These are phyloP conservation scores for Bombylius discolor DNA, from an alignment of 2,888 invertebrate genomes.

Conservation along the genomic window DNA sequence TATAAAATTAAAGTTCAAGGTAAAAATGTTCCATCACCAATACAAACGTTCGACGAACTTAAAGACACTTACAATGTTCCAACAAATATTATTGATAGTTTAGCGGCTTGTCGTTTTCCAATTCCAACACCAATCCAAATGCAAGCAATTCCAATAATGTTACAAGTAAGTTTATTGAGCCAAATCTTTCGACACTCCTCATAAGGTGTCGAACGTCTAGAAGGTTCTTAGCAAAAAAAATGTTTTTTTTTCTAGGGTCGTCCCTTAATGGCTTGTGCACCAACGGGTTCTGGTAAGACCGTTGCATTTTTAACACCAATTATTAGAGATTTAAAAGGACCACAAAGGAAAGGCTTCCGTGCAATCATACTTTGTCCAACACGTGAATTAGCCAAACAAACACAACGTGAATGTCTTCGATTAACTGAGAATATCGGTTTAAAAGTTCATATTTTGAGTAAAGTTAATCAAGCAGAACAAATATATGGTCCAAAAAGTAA, in stretches of 20 bases:
- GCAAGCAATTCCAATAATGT: slow-evolving; percentile 82
- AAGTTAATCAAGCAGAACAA: slow-evolving; percentile 56
- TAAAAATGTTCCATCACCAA: slow-evolving; percentile 62
- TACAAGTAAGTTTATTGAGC: slow-evolving; percentile 43
- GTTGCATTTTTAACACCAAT: slow-evolving; percentile 87
- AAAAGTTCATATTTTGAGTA: slow-evolving; percentile 64
- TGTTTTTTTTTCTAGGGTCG: slow-evolving; percentile 42
- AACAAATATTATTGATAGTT: slow-evolving; percentile 50
- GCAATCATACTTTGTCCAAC: slow-evolving; percentile 88
- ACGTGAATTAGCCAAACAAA: slow-evolving; percentile 86
- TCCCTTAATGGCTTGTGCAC: slow-evolving; percentile 85
- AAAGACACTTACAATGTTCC: slow-evolving; percentile 42
- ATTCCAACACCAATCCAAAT: slow-evolving; percentile 83
- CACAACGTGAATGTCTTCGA: slow-evolving; percentile 62
- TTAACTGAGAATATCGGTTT: slow-evolving; percentile 63
- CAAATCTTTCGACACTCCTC: too few relatives aligned
- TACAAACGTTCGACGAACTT: slow-evolving; percentile 56
- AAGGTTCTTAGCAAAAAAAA: neutral
- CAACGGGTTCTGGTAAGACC: slow-evolving; percentile 96
- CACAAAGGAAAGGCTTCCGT: slow-evolving; percentile 62
- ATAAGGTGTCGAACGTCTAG: too few relatives aligned
- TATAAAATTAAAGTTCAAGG: slow-evolving; percentile 70
- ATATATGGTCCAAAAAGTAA: slow-evolving; percentile 62
- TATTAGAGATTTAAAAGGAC: slow-evolving; percentile 58
- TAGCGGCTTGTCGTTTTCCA: slow-evolving; percentile 54